Conservation (phyloP, 2,797 vertebrate genomes). For the Coregonus suidteri region DNA sequence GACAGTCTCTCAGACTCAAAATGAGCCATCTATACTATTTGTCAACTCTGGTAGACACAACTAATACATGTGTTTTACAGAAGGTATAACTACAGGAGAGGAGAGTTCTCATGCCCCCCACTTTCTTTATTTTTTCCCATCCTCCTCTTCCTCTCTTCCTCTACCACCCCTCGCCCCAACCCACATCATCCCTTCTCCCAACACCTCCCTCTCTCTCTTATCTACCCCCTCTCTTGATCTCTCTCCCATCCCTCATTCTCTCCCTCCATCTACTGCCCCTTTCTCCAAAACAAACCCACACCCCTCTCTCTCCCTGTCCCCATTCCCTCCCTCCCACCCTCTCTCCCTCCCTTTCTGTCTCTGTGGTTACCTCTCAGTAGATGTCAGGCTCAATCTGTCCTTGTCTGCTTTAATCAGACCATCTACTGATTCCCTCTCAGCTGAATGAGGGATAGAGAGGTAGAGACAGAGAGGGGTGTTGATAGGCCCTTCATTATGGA, state of each 20-base stretch:
- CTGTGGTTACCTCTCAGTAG: constrained; percentile 41
- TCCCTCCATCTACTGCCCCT: constrained; percentile 3
- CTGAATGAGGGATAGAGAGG: constrained; percentile 4
- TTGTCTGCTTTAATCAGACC: constrained; percentile 59
- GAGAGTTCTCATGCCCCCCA: too few relatives aligned
- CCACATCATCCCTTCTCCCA: neutral
- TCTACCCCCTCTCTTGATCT: constrained; percentile 20
- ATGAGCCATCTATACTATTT: too few relatives aligned
- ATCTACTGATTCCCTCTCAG: constrained; percentile 58
- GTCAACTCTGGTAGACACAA: neutral
- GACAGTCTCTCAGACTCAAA: too few relatives aligned
- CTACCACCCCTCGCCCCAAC: neutral
- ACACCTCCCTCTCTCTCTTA: neutral
- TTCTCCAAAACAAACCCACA: neutral
- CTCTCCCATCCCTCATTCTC: neutral
- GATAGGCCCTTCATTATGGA: neutral
- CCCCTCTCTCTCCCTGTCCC: neutral
- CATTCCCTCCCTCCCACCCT: constrained; percentile 10
- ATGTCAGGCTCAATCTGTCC: constrained; percentile 59
- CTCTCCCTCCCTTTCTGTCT: constrained; percentile 17
- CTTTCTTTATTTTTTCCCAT: neutral
- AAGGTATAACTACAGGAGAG: too few relatives aligned
- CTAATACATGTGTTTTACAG: neutral
- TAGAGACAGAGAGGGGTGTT: neutral
- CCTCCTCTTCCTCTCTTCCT: neutral